These are phyloP conservation scores for Telenomus remus DNA, from an alignment of 1,140 invertebrate genomes.

Conservation along the genomic window DNA sequence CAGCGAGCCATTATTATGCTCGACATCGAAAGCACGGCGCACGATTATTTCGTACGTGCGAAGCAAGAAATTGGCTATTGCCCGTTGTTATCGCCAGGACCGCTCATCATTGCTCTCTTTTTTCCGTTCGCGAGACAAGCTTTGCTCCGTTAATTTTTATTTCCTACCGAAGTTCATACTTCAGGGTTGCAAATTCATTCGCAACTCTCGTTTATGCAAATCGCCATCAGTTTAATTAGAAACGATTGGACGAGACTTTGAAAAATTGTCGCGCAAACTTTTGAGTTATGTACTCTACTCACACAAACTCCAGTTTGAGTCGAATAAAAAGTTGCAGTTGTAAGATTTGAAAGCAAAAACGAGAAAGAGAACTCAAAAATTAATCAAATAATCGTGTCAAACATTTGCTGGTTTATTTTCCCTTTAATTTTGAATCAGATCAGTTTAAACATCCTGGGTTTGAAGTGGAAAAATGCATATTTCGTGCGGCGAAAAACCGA, in stretches of 20 bases:
- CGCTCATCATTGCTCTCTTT: slow-evolving; percentile 7
- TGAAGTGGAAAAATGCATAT: too few relatives aligned
- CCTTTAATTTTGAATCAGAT: too few relatives aligned
- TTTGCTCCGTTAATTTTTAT: slow-evolving; percentile 46
- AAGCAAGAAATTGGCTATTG: slow-evolving; percentile 46
- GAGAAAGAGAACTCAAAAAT: too few relatives aligned
- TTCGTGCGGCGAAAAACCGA: too few relatives aligned
- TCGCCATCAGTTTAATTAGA: too few relatives aligned
- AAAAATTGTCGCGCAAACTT: background rate
- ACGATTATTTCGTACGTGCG: slow-evolving; percentile 54
- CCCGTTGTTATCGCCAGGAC: slow-evolving; percentile 21
- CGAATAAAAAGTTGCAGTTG: background rate
- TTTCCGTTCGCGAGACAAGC: slow-evolving; percentile 7
- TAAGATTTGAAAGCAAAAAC: too few relatives aligned
- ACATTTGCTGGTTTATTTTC: too few relatives aligned
- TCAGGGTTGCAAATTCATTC: background rate
- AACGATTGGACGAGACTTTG: background rate
- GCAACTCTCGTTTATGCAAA: too few relatives aligned
- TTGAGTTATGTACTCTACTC: background rate
- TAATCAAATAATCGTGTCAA: too few relatives aligned
- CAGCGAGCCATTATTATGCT: slow-evolving; percentile 51
- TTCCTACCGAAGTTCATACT: slow-evolving; percentile 4
- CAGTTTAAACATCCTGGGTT: too few relatives aligned
- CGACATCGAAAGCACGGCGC: slow-evolving; percentile 41
- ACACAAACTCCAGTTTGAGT: background rate